Percentiles rank a stretch among this genome's conserved stretches.
Evolutionary conservation across 1,140 invertebrate species (phyloP).

Genomic region (Formica exsecta): DNA sequence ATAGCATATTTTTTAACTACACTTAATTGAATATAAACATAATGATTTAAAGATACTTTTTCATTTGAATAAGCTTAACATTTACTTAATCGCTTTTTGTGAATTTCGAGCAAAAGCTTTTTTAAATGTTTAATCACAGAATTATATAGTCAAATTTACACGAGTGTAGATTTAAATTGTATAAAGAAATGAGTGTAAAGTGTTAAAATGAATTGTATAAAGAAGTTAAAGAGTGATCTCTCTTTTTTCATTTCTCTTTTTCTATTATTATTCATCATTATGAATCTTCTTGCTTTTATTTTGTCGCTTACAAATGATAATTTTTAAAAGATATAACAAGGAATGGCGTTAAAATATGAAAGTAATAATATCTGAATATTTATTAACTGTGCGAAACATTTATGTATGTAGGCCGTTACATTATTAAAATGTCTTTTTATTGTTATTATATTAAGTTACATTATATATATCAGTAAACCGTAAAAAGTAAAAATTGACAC

Average conservation of each 20-base stretch:
- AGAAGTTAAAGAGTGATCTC: background rate
- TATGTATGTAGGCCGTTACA: background rate
- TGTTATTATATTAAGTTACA: background rate
- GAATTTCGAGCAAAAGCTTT: background rate
- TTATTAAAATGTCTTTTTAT: background rate
- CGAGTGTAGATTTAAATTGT: no score
- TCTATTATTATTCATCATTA: background rate
- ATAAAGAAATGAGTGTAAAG: no score
- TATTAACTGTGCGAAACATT: background rate
- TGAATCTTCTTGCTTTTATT: background rate
- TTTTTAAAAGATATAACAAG: background rate
- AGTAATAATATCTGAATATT: background rate
- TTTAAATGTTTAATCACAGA: constrained; percentile 15
- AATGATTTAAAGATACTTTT: background rate
- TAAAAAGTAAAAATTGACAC: background rate
- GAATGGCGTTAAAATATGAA: constrained; percentile 3
- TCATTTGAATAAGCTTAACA: background rate
- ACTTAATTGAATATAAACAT: background rate
- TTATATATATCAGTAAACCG: background rate
- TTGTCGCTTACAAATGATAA: background rate
- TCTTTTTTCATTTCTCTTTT: background rate
- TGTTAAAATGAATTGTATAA: background rate
- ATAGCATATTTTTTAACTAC: background rate
- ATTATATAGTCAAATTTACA: background rate
- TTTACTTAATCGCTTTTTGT: no score